These are phyloP conservation scores for Engystomops pustulosus DNA, from an alignment of 2,113 vertebrate species.

Conservation along the genomic window DNA sequence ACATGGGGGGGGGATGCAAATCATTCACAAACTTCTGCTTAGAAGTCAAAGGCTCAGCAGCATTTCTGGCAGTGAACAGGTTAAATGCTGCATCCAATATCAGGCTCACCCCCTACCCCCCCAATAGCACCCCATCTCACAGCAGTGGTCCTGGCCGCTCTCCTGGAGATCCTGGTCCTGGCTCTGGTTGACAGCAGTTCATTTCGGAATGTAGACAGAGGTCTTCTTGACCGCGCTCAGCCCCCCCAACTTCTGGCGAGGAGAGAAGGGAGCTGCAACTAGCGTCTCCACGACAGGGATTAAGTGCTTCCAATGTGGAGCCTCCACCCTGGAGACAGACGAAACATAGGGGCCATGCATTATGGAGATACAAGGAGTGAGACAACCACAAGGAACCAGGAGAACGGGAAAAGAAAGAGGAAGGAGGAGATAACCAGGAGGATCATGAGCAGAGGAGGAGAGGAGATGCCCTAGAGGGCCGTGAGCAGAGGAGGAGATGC, in stretches of 20 bases:
- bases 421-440: not conserved
- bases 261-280: not conserved
- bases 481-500: not conserved
- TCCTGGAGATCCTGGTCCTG: constrained; percentile 20
- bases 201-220: constrained; percentile 40
- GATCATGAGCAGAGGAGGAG: not conserved
- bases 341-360: too few relatives aligned
- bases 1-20: not conserved
- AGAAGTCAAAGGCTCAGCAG: not conserved
- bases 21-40: not conserved
- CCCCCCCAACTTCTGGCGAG: not conserved
- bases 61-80: not conserved
- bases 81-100: not conserved
- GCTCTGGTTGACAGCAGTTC: not conserved
- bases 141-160: not conserved
- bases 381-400: not conserved
- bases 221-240: constrained; percentile 39
- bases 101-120: not conserved
- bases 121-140: not conserved
- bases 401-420: too few relatives aligned
- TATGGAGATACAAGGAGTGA: not conserved
- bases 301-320: not conserved
- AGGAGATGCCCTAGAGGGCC: too few relatives aligned
- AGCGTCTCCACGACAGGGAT: not conserved
- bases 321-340: not conserved